phyloP scores from a whole-genome alignment of 1,140 invertebrate species.

The Phymorhynchus buccinoides region DNA sequence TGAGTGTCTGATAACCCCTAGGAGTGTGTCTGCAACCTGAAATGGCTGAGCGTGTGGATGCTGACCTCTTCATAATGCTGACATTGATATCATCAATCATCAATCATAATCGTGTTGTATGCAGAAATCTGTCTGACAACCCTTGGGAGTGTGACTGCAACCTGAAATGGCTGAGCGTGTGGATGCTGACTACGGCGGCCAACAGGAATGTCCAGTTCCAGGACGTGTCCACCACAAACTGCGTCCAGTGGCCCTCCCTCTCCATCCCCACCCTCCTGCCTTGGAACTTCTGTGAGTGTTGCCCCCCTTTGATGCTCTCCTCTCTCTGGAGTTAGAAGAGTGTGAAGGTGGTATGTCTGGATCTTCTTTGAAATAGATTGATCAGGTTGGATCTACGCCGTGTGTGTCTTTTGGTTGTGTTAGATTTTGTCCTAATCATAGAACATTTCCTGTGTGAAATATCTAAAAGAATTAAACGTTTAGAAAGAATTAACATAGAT shows the following conservation, averaged over 20 bases:
- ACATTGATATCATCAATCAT: too few species aligned
- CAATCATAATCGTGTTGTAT: too few species aligned
- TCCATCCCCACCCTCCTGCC: constrained; percentile 13
- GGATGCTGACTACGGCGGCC: constrained; percentile 27
- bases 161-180: constrained; percentile 30
- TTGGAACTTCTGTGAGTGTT: constrained; percentile 28
- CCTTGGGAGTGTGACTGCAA: constrained; percentile 25
- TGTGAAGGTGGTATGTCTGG: neutral
- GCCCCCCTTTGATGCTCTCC: neutral
- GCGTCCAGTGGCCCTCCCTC: constrained; percentile 11
- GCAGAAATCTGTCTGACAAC: constrained; percentile 32
- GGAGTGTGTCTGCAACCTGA: constrained; percentile 26
- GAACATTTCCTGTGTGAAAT: neutral
- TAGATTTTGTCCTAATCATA: too few species aligned
- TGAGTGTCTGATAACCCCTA: constrained; percentile 11
- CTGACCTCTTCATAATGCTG: too few species aligned
- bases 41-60: constrained; percentile 21
- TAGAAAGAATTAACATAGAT: neutral
- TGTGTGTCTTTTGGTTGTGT: neutral
- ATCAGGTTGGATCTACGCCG: neutral
- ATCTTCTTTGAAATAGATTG: too few species aligned
- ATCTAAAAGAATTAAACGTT: neutral
- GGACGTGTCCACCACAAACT: constrained; percentile 9
- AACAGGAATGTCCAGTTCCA: neutral
- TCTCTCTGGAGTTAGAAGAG: neutral